Evolutionary conservation across 2,797 vertebrate species (phyloP).

Genomic region (Anisognathus igniventris): DNA sequence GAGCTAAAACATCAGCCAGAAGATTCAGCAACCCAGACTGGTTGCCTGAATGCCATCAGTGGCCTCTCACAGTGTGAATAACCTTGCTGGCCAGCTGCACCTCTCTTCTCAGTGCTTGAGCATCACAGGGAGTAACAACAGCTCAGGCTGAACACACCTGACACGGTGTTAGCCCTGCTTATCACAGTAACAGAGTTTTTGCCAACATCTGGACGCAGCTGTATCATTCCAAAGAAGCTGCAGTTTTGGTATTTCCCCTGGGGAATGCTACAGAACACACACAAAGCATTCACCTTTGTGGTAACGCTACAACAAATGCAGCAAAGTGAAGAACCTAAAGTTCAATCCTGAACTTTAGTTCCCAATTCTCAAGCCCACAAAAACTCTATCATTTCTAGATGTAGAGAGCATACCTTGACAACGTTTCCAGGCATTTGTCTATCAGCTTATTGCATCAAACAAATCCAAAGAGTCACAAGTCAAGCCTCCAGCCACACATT

Average conservation of each 20-base stretch:
- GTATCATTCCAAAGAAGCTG: not conserved
- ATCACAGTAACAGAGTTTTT: not conserved
- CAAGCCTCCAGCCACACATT: not conserved
- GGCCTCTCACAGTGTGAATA: fast-evolving
- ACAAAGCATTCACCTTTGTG: not conserved
- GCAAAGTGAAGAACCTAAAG: not conserved
- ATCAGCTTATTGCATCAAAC: not conserved
- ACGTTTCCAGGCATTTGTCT: not conserved
- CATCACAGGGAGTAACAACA: fast-evolving
- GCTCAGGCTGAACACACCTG: not conserved
- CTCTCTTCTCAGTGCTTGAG: fast-evolving
- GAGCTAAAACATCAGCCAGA: not conserved
- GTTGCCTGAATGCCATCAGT: not conserved
- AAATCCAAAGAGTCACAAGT: not conserved
- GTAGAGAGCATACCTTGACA: conserved; percentile 5
- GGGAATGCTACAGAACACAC: not conserved
- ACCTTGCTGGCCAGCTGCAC: not conserved
- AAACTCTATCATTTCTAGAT: not conserved
- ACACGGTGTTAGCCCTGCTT: fast-evolving
- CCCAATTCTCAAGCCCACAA: not conserved
- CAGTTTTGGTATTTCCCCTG: not conserved
- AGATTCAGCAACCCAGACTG: not conserved
- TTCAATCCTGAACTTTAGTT: conserved; percentile 40
- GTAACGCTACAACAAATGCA: not conserved
- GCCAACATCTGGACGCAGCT: not conserved